A percentile compares a stretch with the other conserved stretches of the same genome.
phyloP scores from a whole-genome alignment of 2,888 invertebrate genomes.

The Cacoxenus indagator region DNA sequence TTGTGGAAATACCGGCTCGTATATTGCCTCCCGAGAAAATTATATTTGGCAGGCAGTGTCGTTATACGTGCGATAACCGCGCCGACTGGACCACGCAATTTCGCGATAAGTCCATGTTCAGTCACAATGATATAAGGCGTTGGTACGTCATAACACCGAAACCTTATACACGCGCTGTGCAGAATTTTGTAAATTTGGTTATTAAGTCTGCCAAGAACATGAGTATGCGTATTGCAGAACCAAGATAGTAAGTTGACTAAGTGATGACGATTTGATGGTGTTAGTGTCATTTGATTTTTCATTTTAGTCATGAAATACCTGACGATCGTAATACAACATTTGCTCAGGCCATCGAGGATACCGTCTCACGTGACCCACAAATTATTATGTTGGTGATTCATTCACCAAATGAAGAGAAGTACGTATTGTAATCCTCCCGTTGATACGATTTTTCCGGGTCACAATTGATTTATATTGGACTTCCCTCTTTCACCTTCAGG shows the following conservation, averaged over 20 bases:
- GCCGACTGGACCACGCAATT: constrained; percentile 86
- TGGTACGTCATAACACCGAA: constrained; percentile 70
- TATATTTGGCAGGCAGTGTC: constrained; percentile 70
- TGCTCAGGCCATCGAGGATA: constrained; percentile 74
- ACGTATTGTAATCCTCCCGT: constrained; percentile 30
- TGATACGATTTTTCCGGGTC: no score
- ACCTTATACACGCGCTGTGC: constrained; percentile 54
- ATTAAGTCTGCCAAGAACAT: constrained; percentile 71
- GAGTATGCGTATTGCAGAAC: constrained; percentile 71
- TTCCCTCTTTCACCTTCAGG: constrained; percentile 54
- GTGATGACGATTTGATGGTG: neutral
- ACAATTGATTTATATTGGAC: neutral
- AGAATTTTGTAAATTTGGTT: constrained; percentile 65
- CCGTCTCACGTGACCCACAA: constrained; percentile 74
- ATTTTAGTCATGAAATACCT: constrained; percentile 67
- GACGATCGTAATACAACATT: constrained; percentile 77
- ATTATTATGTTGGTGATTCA: constrained; percentile 79
- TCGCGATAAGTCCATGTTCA: constrained; percentile 72
- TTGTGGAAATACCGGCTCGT: constrained; percentile 79
- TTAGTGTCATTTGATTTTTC: neutral
- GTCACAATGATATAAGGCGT: constrained; percentile 53
- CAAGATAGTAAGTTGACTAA: constrained; percentile 59
- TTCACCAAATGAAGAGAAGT: constrained; percentile 78
- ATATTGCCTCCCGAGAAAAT: constrained; percentile 78
- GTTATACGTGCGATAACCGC: constrained; percentile 63